A percentile compares a stretch with the other conserved stretches of the same genome.
phyloP scores from a whole-genome alignment of 2,888 invertebrate species.

The Cordilura impudica region DNA sequence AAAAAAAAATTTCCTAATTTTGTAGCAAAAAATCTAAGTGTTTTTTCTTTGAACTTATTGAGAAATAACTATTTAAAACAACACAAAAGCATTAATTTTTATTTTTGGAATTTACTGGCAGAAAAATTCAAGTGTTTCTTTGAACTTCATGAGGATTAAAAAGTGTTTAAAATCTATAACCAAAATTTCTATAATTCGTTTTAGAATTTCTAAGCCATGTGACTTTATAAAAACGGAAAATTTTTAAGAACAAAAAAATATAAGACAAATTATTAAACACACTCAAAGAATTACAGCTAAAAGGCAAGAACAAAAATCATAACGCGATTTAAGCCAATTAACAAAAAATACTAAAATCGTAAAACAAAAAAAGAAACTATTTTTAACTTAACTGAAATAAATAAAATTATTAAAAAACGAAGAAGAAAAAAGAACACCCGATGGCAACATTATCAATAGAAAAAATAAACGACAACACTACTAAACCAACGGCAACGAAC shows the following conservation, averaged over 20 bases:
- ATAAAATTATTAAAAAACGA: constrained; percentile 21
- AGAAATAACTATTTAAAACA: too few species aligned
- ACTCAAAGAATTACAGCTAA: background rate
- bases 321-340: constrained; percentile 64
- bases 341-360: constrained; percentile 27
- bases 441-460: constrained; percentile 70
- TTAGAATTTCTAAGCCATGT: constrained; percentile 43
- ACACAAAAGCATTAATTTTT: too few species aligned
- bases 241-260: constrained; percentile 14
- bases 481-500: constrained; percentile 33
- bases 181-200: background rate
- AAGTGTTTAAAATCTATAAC: background rate
- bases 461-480: constrained; percentile 42
- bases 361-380: constrained; percentile 31
- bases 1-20: too few species aligned
- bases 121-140: background rate
- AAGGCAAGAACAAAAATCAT: constrained; percentile 6
- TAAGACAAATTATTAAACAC: constrained; percentile 22
- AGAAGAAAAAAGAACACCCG: constrained; percentile 67
- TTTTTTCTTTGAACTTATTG: too few species aligned
- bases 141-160: background rate
- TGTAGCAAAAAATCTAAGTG: too few species aligned
- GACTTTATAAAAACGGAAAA: constrained; percentile 48
- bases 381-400: constrained; percentile 44
- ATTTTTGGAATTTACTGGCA: background rate